These are phyloP conservation scores for Napeogenes inachia DNA, from an alignment of 2,888 invertebrate species.

Conservation along the genomic window DNA sequence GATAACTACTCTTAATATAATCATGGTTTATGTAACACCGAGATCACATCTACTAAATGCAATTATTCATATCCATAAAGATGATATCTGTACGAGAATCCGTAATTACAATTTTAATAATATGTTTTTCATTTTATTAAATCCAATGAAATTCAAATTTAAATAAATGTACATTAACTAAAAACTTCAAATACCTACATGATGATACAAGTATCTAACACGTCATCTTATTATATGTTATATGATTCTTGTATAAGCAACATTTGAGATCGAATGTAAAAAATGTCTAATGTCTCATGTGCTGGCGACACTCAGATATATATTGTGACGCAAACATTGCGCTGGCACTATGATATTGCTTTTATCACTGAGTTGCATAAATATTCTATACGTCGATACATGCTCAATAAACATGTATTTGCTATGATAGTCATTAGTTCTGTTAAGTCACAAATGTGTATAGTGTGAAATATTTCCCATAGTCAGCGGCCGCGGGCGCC, in stretches of 20 bases:
- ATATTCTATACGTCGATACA: not conserved
- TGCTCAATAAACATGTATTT: not conserved
- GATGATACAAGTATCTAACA: too few species aligned
- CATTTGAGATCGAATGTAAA: conserved; percentile 9
- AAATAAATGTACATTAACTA: too few species aligned
- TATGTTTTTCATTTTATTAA: too few species aligned
- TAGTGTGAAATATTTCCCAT: conserved; percentile 16
- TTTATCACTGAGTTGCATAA: conserved; percentile 25
- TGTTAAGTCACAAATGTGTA: not conserved
- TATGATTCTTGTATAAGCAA: not conserved
- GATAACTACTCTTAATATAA: not conserved
- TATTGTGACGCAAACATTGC: conserved; percentile 28
- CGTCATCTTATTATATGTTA: too few species aligned
- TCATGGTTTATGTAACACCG: conserved; percentile 1
- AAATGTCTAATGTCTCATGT: conserved; percentile 25
- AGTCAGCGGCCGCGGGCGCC: conserved; percentile 10
- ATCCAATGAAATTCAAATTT: too few species aligned
- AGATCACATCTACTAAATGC: not conserved
- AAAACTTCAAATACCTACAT: too few species aligned
- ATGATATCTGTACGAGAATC: not conserved
- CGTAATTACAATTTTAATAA: too few species aligned
- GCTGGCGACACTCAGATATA: conserved; percentile 18
- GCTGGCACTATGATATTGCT: conserved; percentile 21
- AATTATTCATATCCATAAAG: conserved; percentile 3
- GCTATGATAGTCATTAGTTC: conserved; percentile 12